Evolutionary conservation across 2,797 vertebrate species (phyloP), one percentile per base, ranked within the genome.

Genomic region (Diceros bicornis): DNA sequence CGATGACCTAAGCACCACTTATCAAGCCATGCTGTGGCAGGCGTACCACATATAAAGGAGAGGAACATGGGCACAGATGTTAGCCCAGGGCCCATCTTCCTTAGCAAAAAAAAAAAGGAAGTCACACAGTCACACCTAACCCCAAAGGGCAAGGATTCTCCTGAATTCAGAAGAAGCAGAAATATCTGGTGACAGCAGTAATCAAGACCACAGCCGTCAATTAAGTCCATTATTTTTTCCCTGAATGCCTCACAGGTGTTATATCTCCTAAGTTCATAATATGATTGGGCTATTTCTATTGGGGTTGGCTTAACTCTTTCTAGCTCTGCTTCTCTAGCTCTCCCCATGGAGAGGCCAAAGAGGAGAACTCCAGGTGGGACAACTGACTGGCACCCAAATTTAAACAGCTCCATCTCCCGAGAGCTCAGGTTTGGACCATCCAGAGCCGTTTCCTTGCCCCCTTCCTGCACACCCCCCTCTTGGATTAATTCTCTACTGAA

Each of bases 101-200:
- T 41, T 4, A 41, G 41, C 4, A 41, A 41, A 41, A 41, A 41
- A 37, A 5, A 41, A 41, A 41, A 41, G 41, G 41, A 87, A 92
- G 12, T 62, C 79, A 89, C 21, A 20, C 62, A 34, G 21, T 68
- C 44, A 72, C 34, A 79, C 57, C 59, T 61, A 88, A 91, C 29
- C 57, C 52, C 34, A 81, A 83, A 81, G 61, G 6, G 12, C 5
- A 62, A 78, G 18, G n/a, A 41, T 9, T 52, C 32, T 91, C 81
- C 37, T 25, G 55, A 95, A 96, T 32, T 75, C 82, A 88, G 69
- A 77, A 78, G 74, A 75, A 87, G 57, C 32, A 20, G 72, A 61
- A 82, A 75, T 16, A 50, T 71, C 47, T 68, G n/a, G 47, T 50
- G 62, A 86, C 23, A 32, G 25, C 69, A n/a, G n/a, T 78, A 47